Evolutionary conservation across 92 coral and sea anemone species (phyloP), one percentile per base, ranked within the genome.

Genomic region (Virgularia gustaviana): DNA sequence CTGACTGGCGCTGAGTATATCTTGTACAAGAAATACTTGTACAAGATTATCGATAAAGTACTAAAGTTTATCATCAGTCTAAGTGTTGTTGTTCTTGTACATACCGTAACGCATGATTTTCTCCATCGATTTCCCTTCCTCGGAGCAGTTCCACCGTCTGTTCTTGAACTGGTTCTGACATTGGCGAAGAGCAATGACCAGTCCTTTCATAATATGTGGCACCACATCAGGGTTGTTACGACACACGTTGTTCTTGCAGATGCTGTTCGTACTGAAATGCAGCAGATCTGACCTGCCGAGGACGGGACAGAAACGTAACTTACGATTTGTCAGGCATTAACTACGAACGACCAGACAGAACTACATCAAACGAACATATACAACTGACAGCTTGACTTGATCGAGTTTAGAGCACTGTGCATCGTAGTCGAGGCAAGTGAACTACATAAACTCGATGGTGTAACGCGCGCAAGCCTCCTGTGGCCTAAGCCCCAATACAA

Each of bases 131-230:
- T 72, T 87, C 37, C 57, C 57, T 33, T 49, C 18, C 60, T 68
- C 90, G 0, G 99, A 86, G 43, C 99, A 94, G 55, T 94, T 94
- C 99, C 99, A 94, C 31, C 72, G 73, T 41, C 99, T 49, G 42
- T 75, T 61, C 65, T 86, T 80, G 75, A 94, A 94, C 89, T 94
- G 99, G 37, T 74, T 79, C 73, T 94, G 99, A 22, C 99, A 94
- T 64, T 94, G 94, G 5, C 78, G 81, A 43, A 89, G 88, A 0
- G 99, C 87, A n/a, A 79, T 62, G 22, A 84, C 73, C 13, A 96
- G 88, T 5, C 99, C 99, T 2, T 72, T 68, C 4, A 84, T 89
- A 22, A 94, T 86, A 80, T 87, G 84, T 6, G 83, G 95, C 5
- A 94, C 64, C 9, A 94, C 82, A 23, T 87, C 90, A 2, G 99